phyloP scores from a whole-genome alignment of 2,797 vertebrate genomes.

The Parotocinclus haroldoi region DNA sequence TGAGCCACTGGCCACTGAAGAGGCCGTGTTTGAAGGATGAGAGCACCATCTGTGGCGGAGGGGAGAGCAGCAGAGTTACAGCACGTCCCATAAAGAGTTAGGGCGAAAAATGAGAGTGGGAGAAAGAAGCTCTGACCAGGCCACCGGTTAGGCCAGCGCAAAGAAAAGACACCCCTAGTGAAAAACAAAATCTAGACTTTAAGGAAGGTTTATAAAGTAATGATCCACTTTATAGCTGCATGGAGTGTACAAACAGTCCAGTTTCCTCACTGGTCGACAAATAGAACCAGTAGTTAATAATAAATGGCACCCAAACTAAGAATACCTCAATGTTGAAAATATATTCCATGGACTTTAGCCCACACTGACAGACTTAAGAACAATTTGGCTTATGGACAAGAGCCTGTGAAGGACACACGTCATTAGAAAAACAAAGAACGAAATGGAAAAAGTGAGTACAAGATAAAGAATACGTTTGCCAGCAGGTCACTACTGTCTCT shows the following conservation, averaged over 20 bases:
- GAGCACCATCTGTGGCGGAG: slow-evolving; percentile 81
- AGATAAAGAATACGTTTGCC: slow-evolving; percentile 12
- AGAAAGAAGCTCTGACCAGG: slow-evolving; percentile 35
- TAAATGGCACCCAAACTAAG: too few species aligned
- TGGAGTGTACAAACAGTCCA: too few species aligned
- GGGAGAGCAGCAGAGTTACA: slow-evolving; percentile 54
- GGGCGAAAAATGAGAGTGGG: slow-evolving; percentile 46
- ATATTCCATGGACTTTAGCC: too few species aligned
- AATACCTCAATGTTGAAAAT: too few species aligned
- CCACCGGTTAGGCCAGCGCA: slow-evolving; percentile 18
- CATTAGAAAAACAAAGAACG: slow-evolving; percentile 1
- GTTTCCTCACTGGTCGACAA: too few species aligned
- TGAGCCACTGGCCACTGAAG: slow-evolving; percentile 88
- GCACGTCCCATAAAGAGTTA: slow-evolving; percentile 49
- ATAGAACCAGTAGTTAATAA: too few species aligned
- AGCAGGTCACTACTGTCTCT: not conserved
- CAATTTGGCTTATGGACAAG: not conserved
- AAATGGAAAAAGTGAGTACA: slow-evolving; percentile 24
- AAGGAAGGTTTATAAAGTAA: slow-evolving; percentile 40
- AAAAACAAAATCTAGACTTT: slow-evolving; percentile 29
- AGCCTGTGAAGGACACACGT: too few species aligned
- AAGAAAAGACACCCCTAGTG: slow-evolving; percentile 35
- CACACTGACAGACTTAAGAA: too few species aligned
- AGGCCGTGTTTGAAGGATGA: slow-evolving; percentile 94
- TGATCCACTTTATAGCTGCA: slow-evolving; percentile 19